Percentiles rank a stretch among this genome's conserved stretches.
These are phyloP conservation scores for Gobius niger DNA, from an alignment of 2,113 vertebrate species.

Conservation along the genomic window DNA sequence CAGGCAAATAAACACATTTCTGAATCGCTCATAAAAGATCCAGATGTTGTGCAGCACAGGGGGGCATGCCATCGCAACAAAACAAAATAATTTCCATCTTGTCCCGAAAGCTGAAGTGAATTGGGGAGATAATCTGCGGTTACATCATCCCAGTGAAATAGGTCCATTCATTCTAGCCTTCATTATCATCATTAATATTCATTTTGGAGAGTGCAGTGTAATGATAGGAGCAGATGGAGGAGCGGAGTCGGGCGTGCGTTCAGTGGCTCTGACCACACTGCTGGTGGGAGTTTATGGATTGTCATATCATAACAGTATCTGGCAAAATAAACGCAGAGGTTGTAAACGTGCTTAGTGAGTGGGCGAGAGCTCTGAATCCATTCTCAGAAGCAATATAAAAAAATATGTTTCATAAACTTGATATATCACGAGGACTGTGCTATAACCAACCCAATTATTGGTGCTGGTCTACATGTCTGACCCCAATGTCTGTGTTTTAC, in stretches of 20 bases:
- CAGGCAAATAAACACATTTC: constrained; percentile 12
- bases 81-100: constrained; percentile 22
- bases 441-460: neutral
- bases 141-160: constrained; percentile 23
- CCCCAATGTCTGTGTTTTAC: neutral
- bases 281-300: constrained; percentile 1
- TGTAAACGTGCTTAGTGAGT: neutral
- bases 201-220: constrained; percentile 27
- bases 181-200: constrained; percentile 41
- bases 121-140: constrained; percentile 30
- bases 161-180: constrained; percentile 17
- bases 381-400: neutral
- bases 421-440: neutral
- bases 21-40: constrained; percentile 6
- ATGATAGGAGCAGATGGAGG: constrained; percentile 39
- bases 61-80: neutral
- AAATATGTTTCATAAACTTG: neutral
- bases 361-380: neutral
- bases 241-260: constrained; percentile 22
- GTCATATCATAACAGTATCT: neutral
- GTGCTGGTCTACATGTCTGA: neutral
- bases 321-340: neutral
- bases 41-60: constrained; percentile 18
- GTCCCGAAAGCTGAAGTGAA: constrained; percentile 26
- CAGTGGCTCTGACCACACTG: constrained; percentile 17